Base-by-base conservation (phyloP, 1,140 invertebrate species). In the Rhagoletis pomonella region DNA sequence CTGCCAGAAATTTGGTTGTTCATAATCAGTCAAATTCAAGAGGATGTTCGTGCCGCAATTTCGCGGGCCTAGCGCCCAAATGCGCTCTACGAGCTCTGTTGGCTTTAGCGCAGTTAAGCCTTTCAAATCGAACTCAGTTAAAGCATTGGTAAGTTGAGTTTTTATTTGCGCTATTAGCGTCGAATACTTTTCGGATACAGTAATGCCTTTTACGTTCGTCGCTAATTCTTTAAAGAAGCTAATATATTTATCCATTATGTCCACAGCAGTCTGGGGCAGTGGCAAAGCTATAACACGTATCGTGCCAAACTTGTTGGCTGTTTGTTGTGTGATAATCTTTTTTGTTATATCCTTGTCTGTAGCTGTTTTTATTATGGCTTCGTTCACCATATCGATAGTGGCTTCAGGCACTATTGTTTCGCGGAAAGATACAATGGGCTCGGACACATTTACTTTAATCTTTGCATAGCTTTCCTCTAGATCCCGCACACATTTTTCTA, bases 401-500 rank as follows among this genome's bases (percentile, higher is more conserved):
- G 97, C 97, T 17, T 96, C 96, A 58, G 95, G 94, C 0, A 99
- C 95, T 88, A 99, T 95, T 0, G 98, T 99, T 93, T 99, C 99
- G 89, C 97, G 94, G 89, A 99, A 99, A 14, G 98, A 97, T 3
- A 99, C 98, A 89, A 99, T 99, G 0, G 99, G 99, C 90, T 97
- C 96, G 1, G 98, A 99, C 0, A 97, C 97, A 89, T 96, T 96
- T 10, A 99, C 94, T 62, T 98, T 96, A 87, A 99, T 95, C 92
- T 98, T 97, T 0, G 97, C 97, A 94, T 97, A 99, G 89, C 96
- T 95, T 73, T 94, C 94, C 90, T 95, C 95, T 10, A 99, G 94
- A 94, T 99, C 98, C 89, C 97, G 96, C 1, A 98, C 91, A 94
- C 99, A 99, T 90, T 98, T 96, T 92, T 99, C 97, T 59, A 99